phyloP scores from a whole-genome alignment of 2,113 vertebrate genomes.

The Clarias batrachus region DNA sequence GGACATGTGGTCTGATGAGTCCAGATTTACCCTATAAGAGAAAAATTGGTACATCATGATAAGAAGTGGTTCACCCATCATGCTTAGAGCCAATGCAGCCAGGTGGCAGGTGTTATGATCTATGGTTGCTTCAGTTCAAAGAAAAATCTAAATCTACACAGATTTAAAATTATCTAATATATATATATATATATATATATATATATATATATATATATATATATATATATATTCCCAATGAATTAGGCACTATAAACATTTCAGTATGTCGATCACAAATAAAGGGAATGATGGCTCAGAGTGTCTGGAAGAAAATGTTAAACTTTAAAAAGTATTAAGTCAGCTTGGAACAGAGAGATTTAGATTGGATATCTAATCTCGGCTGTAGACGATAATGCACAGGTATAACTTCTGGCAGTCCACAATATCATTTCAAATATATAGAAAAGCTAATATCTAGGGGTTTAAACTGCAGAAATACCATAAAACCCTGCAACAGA shows the following conservation, averaged over 20 bases:
- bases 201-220: background rate
- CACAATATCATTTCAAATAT: slow-evolving; percentile 18
- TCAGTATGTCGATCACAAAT: background rate
- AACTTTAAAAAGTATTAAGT: slow-evolving; percentile 9
- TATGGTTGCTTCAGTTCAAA: no score
- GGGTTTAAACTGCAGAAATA: slow-evolving; percentile 10
- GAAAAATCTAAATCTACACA: background rate
- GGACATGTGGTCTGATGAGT: no score
- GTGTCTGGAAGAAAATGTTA: no score
- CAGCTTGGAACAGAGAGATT: background rate
- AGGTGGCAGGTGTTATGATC: no score
- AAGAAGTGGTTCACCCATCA: no score
- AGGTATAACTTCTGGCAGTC: slow-evolving; percentile 2
- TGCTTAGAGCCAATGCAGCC: no score
- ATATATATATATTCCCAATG: no score
- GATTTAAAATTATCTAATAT: background rate
- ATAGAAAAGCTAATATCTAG: slow-evolving; percentile 14
- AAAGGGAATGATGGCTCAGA: background rate
- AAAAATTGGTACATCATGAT: no score
- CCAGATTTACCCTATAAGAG: no score
- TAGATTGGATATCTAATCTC: background rate
- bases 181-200: background rate
- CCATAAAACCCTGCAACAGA: slow-evolving; percentile 21
- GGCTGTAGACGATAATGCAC: background rate
- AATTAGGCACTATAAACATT: background rate